Percentiles rank a stretch among this genome's conserved stretches.
Evolutionary conservation across 2,888 invertebrate genomes (phyloP).

Genomic region (Tetragonisca angustula): DNA sequence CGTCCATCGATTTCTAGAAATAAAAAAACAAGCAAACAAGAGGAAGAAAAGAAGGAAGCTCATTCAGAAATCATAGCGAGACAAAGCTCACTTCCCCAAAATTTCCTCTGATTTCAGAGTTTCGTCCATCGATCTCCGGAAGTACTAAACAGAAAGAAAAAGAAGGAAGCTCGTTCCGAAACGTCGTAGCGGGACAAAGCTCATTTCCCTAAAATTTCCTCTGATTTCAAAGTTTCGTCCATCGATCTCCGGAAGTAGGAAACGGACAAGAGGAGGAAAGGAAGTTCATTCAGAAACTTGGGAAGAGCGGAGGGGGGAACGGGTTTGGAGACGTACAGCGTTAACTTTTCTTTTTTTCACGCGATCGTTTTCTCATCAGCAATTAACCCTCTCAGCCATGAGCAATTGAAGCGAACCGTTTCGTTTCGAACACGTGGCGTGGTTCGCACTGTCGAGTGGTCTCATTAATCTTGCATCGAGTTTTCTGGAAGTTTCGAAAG

Average conservation of each 20-base stretch:
- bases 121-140: background rate
- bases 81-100: too few relatives aligned
- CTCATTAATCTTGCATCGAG: constrained; percentile 48
- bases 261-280: background rate
- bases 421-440: constrained; percentile 1
- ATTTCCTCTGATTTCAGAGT: too few relatives aligned
- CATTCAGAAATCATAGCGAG: too few relatives aligned
- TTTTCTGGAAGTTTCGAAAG: constrained; percentile 45
- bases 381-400: constrained; percentile 43
- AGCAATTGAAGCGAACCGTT: background rate
- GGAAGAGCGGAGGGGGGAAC: background rate
- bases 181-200: too few relatives aligned
- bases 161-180: too few relatives aligned
- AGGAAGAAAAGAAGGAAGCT: too few relatives aligned
- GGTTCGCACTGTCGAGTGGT: background rate
- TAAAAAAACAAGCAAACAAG: too few relatives aligned
- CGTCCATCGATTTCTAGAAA: too few relatives aligned
- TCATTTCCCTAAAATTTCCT: background rate
- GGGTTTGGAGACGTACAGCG: constrained; percentile 5
- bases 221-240: background rate
- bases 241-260: background rate
- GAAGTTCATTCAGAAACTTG: background rate
- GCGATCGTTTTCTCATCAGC: background rate
- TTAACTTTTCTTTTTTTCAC: constrained; percentile 52
- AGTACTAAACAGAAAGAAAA: background rate